Evolutionary conservation across 2,797 vertebrate genomes (phyloP), one percentile per base, ranked within the genome.

Genomic region (Nasua narica): DNA sequence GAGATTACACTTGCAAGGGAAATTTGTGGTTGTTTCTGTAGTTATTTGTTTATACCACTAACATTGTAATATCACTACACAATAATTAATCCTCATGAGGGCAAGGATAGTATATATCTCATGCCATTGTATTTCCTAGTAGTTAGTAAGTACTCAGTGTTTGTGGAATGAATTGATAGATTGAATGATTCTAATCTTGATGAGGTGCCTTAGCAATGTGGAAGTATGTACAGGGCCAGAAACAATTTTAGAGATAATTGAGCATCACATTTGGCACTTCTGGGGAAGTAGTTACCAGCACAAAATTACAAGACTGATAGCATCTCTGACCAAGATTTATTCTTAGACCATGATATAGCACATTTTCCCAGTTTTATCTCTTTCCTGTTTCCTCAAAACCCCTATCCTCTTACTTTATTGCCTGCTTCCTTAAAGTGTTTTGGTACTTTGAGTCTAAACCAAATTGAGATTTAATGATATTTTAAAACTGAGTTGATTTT

Each of bases 401-500:
- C 27, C 14, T 72, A 0, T n/a, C 90, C 29, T 95, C 16, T n/a
- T 86, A 27, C 23, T 70, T 79, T 40, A 27, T 7, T 48, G 10
- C 78, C 78, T 72, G 6, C 5, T 76, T 84, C 43, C 40, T 94
- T 76, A 81, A 58, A 54, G 21, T 76, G 23, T 77, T 50, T 88
- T 77, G 56, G 18, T 96, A 15, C 40, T 95, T 78, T 85, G 65
- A 7, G 23, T 90, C 27, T 93, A 97, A 86, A 69, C 5, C 60
- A 85, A 90, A 25, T 86, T 89, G 72, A 93, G 87, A 54, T 95
- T 65, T 74, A 76, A 48, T 77, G 90, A 21, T 94, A 56, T 91
- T 96, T 96, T 88, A 56, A 90, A 94, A 93, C 87, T 21, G 18
- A 82, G 50, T 88, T 83, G 82, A 77, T 43, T 94, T 96, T 95